Evolutionary conservation across 2,888 invertebrate species (phyloP), one percentile per base, ranked within the genome.

Genomic region (Meloe dianella): DNA sequence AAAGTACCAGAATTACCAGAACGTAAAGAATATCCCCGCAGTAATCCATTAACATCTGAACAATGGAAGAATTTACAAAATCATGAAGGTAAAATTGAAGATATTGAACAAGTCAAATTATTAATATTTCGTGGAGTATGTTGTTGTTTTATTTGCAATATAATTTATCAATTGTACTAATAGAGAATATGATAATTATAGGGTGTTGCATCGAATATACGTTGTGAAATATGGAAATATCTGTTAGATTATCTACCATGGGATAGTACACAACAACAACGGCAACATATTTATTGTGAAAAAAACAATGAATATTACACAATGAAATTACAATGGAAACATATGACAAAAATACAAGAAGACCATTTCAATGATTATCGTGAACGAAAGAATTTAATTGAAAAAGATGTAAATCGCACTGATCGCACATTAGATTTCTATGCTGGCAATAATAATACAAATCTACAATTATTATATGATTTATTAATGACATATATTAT

Each of bases 401-500:
- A 98, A 78, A 99, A 99, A 84, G 99, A 99, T 84, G 98, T 99
- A 0, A 95, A 94, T 72, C 87, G 99, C 73, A 98, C 98, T 0
- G 98, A 99, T 81, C 87, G 98, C 73, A 92, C 93, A 0, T 90
- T 95, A 77, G 90, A 92, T 8, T 98, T 93, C 84, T 99, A 91
- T 83, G 91, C 94, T n/a, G 98, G 97, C 0, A 96, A 97, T 70
- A 90, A 94, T 75, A 98, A 98, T 84, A 90, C 92, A 0, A 97
- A 98, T 83, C 84, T 98, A 62, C 86, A 89, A 65, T 87, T 93
- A 14, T 84, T 99, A 3, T 91, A 94, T 75, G 96, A 98, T 79
- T 95, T 99, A 73, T 87, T 99, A 3, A 95, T 98, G 95, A 98
- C 98, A 0, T 99, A 98, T 81, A 93, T 96, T 47, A 98, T 98